Evolutionary conservation across 2,888 invertebrate genomes (phyloP).

Genomic region (Apocheima hispidaria): DNA sequence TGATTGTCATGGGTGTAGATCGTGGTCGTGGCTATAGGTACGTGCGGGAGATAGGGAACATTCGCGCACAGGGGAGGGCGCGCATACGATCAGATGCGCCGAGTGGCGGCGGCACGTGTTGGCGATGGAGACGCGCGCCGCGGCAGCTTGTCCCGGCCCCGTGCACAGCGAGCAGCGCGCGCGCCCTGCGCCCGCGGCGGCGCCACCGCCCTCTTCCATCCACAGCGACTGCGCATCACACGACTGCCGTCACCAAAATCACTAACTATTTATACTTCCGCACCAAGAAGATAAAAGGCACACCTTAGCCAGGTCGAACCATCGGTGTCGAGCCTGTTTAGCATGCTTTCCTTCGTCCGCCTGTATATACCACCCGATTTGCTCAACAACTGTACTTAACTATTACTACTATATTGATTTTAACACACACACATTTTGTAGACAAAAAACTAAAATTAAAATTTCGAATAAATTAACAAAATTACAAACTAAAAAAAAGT

Average conservation of each 20-base stretch:
- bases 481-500: too few relatives aligned
- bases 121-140: conserved; percentile 60
- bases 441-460: too few relatives aligned
- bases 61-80: conserved; percentile 57
- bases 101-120: conserved; percentile 76
- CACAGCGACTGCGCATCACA: conserved; percentile 85
- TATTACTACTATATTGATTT: too few relatives aligned
- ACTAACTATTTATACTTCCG: background rate
- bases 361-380: too few relatives aligned
- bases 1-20: background rate
- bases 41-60: conserved; percentile 32
- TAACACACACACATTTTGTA: too few relatives aligned
- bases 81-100: conserved; percentile 70
- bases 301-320: background rate
- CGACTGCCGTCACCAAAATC: conserved; percentile 2
- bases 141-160: conserved; percentile 60
- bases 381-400: too few relatives aligned
- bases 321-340: too few relatives aligned
- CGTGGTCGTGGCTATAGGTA: conserved; percentile 10
- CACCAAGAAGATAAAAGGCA: background rate
- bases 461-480: too few relatives aligned
- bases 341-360: too few relatives aligned
- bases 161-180: conserved; percentile 69
- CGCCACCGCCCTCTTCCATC: conserved; percentile 80
- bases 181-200: conserved; percentile 54